These are phyloP conservation scores for Sphaeridia pumilis DNA, from an alignment of 2,888 invertebrate genomes.

Conservation along the genomic window DNA sequence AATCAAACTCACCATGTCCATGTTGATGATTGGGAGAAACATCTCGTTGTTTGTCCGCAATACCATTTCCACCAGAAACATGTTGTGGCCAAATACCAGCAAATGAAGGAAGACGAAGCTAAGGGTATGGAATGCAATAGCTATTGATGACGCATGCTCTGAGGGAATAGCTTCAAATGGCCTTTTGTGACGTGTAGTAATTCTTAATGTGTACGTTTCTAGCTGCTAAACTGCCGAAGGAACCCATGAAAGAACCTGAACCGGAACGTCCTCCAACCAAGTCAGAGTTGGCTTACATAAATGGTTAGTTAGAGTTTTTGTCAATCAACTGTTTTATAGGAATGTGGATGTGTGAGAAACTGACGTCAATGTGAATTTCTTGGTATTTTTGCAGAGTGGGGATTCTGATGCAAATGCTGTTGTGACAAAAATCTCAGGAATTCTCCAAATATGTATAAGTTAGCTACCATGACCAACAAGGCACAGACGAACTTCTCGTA, in stretches of 20 bases:
- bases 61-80: slow-evolving; percentile 16
- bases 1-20: slow-evolving; percentile 25
- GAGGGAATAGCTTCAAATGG: not conserved
- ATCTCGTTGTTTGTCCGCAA: slow-evolving; percentile 16
- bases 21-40: slow-evolving; percentile 13
- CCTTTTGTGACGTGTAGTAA: not conserved
- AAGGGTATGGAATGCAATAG: not conserved
- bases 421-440: too few relatives aligned
- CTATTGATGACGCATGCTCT: too few relatives aligned
- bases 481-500: too few relatives aligned
- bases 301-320: not conserved
- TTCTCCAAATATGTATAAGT: too few relatives aligned
- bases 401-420: too few relatives aligned
- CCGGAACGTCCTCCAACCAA: not conserved
- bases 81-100: not conserved
- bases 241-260: not conserved
- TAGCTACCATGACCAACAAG: too few relatives aligned
- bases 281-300: not conserved
- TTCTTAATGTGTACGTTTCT: not conserved
- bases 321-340: not conserved
- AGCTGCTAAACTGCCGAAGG: not conserved
- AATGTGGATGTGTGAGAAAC: too few relatives aligned
- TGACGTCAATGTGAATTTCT: not conserved
- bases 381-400: not conserved
- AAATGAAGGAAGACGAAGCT: not conserved